phyloP scores from a whole-genome alignment of 2,888 invertebrate species.

The Melinopterus prodromus region DNA sequence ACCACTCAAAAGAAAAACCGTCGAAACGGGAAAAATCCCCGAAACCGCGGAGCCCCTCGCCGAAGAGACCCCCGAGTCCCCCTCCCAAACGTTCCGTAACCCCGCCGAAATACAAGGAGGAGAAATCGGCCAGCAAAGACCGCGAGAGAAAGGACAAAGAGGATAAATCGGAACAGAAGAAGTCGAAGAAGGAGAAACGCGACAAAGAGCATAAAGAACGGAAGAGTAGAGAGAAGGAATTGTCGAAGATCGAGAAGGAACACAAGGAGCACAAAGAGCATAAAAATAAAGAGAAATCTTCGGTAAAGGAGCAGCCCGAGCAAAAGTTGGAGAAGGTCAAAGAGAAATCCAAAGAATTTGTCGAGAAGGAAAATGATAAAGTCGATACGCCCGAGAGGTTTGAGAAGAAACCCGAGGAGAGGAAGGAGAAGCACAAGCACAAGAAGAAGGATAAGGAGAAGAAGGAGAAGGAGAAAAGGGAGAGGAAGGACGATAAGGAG shows the following conservation, averaged over 20 bases:
- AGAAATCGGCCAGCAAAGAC: conserved; percentile 52
- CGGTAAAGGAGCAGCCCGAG: conserved; percentile 58
- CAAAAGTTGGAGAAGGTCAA: conserved; percentile 63
- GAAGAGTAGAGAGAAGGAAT: conserved; percentile 42
- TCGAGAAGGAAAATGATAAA: conserved; percentile 52
- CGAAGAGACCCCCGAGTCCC: conserved; percentile 50
- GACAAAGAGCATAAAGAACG: conserved; percentile 66
- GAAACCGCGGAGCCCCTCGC: conserved; percentile 52
- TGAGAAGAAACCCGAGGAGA: conserved; percentile 53
- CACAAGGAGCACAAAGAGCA: conserved; percentile 45
- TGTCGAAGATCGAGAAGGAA: conserved; percentile 69
- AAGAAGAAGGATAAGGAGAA: conserved; percentile 63
- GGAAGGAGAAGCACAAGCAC: conserved; percentile 63
- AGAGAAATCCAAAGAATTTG: conserved; percentile 61
- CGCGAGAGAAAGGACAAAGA: conserved; percentile 46
- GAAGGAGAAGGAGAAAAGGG: conserved; percentile 68
- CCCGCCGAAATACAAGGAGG: conserved; percentile 50
- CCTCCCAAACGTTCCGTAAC: conserved; percentile 37
- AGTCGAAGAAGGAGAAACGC: conserved; percentile 67
- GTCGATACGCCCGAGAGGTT: conserved; percentile 40
- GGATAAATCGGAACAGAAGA: conserved; percentile 47
- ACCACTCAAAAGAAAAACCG: conserved; percentile 63
- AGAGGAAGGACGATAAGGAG: conserved; percentile 61
- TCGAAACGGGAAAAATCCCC: conserved; percentile 62
- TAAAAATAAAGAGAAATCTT: conserved; percentile 43